Percentiles rank a stretch among this genome's conserved stretches.
These are phyloP conservation scores for Ahaetulla prasina DNA, from an alignment of 2,113 vertebrate genomes.

Conservation along the genomic window DNA sequence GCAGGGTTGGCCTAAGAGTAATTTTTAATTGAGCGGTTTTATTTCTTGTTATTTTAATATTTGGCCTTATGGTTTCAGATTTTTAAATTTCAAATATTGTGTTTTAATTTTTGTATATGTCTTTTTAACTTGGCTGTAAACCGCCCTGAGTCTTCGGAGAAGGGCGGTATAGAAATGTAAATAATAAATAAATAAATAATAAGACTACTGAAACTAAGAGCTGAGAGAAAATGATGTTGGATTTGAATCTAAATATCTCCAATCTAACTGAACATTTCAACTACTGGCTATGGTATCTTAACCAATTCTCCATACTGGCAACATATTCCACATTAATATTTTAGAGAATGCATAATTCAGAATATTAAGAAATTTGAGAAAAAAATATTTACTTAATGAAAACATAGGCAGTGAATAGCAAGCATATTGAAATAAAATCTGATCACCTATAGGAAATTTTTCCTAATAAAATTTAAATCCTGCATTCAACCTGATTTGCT, in stretches of 20 bases:
- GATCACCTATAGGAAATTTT: not conserved
- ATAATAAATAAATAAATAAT: too few relatives aligned
- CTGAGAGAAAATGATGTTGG: not conserved
- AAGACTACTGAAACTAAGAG: not conserved
- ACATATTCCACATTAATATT: not conserved
- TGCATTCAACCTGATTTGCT: not conserved
- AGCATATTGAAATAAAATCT: not conserved
- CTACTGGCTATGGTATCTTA: not conserved
- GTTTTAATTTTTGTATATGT: too few relatives aligned
- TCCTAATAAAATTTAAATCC: not conserved
- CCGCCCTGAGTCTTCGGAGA: too few relatives aligned
- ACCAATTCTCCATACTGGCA: not conserved
- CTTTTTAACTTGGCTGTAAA: too few relatives aligned
- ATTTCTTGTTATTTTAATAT: too few relatives aligned
- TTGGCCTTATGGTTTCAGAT: too few relatives aligned
- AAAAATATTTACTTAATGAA: not conserved
- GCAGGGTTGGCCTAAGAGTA: too few relatives aligned
- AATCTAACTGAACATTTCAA: not conserved
- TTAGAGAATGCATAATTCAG: slow-evolving; percentile 7
- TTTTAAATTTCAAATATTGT: too few relatives aligned
- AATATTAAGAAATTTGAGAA: not conserved
- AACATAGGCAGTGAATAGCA: not conserved
- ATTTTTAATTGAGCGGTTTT: too few relatives aligned
- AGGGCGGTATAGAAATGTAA: too few relatives aligned
- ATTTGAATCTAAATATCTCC: not conserved